Evolutionary conservation across 2,888 invertebrate species (phyloP), one percentile per base, ranked within the genome.

Genomic region (Anticlea derivata): DNA sequence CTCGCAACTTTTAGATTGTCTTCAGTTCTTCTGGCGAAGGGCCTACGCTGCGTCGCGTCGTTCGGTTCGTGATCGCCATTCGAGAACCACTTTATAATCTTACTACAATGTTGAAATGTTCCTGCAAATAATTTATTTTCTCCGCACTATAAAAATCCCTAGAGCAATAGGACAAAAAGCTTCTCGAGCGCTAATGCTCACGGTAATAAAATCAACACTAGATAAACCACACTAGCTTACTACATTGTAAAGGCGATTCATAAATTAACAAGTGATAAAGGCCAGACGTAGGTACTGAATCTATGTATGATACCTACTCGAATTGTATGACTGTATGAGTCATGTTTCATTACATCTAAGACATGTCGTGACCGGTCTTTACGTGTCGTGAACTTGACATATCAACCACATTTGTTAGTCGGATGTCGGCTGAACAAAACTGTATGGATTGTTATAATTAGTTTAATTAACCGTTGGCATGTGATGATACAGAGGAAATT

Each of bases 311-410:
- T 54, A 52, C 37, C 38, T 24, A 10, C 29, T 49, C 35, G 47
- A 55, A 53, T 58, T 56, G 51, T 54, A 50, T 51, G 52, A 50
- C 41, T 38, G 26, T 31, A 44, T 50, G 59, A 61, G 38, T 85
- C 87, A 83, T 75, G 63, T 73, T 75, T 75, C 79, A 76, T 68
- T 66, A 69, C 69, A 68, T 66, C 65, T 60, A 64, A 78, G 75
- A 82, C 88, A 78, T 77, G 89, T 87, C 86, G 80, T 82, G 89
- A 89, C 89, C 76, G 70, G 89, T 86, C 77, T 63, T 66, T 69
- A 69, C 84, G 58, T 76, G 81, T 82, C 80, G 65, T 78, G 86
- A 84, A 87, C 86, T 85, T 86, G 84, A 83, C 77, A 79, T 75
- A 81, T 80, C 75, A 70, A 60, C 58, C 65, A 68, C 78, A 78